These are phyloP conservation scores for Hermodice carunculata DNA, from an alignment of 2,888 invertebrate species.

Conservation along the genomic window DNA sequence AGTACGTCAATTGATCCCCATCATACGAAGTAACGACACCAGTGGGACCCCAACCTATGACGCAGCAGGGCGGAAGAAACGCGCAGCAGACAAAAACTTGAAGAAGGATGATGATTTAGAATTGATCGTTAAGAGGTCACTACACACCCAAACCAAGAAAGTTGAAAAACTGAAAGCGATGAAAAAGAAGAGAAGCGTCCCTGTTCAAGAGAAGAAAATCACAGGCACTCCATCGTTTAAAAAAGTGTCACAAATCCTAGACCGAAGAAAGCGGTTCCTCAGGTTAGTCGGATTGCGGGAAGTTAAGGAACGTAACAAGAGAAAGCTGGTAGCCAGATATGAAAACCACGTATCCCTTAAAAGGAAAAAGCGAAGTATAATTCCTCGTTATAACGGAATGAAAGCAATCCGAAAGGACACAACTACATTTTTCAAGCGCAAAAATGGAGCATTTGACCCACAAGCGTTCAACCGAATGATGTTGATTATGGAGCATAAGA, in stretches of 20 bases:
- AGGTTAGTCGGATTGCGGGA: conserved; percentile 32
- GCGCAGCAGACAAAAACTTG: neutral
- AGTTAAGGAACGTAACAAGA: neutral
- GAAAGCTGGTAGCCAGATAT: neutral
- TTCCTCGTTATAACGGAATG: too few species aligned
- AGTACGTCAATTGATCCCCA: conserved; percentile 44
- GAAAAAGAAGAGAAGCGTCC: neutral
- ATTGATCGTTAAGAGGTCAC: too few species aligned
- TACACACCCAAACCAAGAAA: too few species aligned
- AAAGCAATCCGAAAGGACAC: neutral
- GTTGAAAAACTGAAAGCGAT: too few species aligned
- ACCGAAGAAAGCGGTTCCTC: conserved; percentile 35
- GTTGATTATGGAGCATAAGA: conserved; percentile 39
- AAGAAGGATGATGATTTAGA: too few species aligned
- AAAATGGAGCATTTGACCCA: conserved; percentile 49
- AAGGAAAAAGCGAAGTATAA: too few species aligned
- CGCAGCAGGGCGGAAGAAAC: conserved; percentile 20
- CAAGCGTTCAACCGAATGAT: conserved; percentile 44
- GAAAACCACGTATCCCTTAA: neutral
- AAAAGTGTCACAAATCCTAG: too few species aligned
- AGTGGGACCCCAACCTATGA: conserved; percentile 11
- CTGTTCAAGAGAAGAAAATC: neutral
- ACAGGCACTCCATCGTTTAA: neutral
- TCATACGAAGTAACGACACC: conserved; percentile 37
- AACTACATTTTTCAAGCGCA: neutral